Conservation (phyloP, 2,888 invertebrate species). For the Nudaria mundana region DNA sequence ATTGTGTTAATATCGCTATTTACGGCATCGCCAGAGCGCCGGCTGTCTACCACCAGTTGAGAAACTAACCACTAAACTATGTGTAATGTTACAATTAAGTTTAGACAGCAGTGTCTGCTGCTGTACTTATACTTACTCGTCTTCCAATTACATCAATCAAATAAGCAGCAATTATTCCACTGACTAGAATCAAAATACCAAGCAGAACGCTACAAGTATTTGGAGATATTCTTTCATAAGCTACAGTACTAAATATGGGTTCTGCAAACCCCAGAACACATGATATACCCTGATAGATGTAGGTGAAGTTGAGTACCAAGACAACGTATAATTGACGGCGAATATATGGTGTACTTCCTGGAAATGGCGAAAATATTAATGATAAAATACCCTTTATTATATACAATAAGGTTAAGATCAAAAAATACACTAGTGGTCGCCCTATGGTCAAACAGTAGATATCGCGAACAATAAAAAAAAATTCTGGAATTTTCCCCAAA, state of each 20-base stretch:
- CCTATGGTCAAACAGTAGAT: too few species aligned
- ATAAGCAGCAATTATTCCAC: conserved; percentile 51
- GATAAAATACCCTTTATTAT: too few species aligned
- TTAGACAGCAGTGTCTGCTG: too few species aligned
- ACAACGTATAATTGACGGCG: conserved; percentile 44
- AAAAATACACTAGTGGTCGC: too few species aligned
- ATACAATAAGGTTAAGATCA: too few species aligned
- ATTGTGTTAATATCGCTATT: too few species aligned
- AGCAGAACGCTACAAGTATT: conserved; percentile 50
- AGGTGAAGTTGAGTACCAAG: conserved; percentile 39
- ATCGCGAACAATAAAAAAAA: too few species aligned
- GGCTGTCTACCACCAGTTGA: too few species aligned
- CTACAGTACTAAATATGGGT: conserved; percentile 51
- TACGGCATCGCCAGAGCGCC: too few species aligned
- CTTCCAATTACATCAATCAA: conserved; percentile 54
- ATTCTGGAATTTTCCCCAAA: too few species aligned
- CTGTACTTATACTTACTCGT: conserved; percentile 40
- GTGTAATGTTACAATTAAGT: too few species aligned
- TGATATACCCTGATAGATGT: conserved; percentile 58
- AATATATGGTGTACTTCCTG: conserved; percentile 55
- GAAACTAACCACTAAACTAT: too few species aligned
- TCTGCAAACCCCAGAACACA: conserved; percentile 61
- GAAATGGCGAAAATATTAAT: conserved; percentile 4
- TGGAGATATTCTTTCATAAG: conserved; percentile 47
- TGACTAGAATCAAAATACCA: conserved; percentile 38